A percentile compares a stretch with the other conserved stretches of the same genome.
Conservation (phyloP, 2,113 vertebrate species). For the Sander vitreus region DNA sequence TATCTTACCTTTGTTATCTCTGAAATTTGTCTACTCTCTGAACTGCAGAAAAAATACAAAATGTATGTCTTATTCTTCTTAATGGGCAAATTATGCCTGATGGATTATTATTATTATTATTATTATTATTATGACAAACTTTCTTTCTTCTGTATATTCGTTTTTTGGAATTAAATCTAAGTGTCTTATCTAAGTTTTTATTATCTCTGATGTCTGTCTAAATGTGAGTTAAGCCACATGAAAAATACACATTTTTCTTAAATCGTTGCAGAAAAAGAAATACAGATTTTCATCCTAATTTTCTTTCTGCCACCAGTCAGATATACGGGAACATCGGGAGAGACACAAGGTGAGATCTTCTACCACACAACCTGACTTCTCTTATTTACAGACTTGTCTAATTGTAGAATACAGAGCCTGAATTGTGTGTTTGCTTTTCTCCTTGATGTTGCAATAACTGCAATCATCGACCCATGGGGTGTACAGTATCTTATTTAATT, state of each 20-base stretch:
- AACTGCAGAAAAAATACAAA: neutral
- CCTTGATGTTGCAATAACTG: constrained; percentile 4
- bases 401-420: neutral
- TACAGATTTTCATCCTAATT: neutral
- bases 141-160: neutral
- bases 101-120: neutral
- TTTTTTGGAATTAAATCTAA: neutral
- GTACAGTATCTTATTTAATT: neutral
- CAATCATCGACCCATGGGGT: neutral
- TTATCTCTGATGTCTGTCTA: neutral
- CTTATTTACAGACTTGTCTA: neutral
- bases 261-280: neutral
- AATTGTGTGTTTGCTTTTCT: neutral
- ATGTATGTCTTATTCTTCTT: neutral
- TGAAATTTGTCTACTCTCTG: neutral
- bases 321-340: constrained; percentile 36
- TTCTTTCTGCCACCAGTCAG: constrained; percentile 64
- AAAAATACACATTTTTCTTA: neutral
- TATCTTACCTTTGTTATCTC: neutral
- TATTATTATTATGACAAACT: neutral
- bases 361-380: neutral
- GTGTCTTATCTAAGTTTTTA: too few relatives aligned
- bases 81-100: neutral
- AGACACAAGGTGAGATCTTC: constrained; percentile 78
- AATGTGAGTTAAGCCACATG: neutral